Evolutionary conservation across 2,113 vertebrate species (phyloP).

Genomic region (Pteruthius melanotis): DNA sequence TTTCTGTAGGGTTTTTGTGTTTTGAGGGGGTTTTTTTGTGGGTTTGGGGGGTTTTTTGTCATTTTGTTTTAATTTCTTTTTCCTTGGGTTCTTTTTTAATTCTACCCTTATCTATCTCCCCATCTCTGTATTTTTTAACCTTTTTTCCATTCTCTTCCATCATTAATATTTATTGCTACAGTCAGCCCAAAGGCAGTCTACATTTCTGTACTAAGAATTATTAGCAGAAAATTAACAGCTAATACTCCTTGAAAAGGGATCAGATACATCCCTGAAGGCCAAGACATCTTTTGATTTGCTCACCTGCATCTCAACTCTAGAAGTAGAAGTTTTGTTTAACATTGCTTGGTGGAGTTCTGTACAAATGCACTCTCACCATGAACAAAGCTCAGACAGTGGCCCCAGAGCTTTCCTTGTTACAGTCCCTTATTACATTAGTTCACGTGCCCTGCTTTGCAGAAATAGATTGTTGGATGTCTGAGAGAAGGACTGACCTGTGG

Average conservation of each 20-base stretch:
- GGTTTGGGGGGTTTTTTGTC: not conserved
- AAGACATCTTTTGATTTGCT: not conserved
- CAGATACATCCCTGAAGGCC: not conserved
- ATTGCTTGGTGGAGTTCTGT: not conserved
- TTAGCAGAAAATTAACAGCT: not conserved
- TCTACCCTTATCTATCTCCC: not conserved
- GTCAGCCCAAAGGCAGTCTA: not conserved
- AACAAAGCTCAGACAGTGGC: not conserved
- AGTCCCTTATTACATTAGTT: not conserved
- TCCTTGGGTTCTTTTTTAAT: not conserved
- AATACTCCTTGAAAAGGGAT: not conserved
- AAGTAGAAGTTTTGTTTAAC: not conserved
- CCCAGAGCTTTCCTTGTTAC: not conserved
- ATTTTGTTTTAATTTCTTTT: not conserved
- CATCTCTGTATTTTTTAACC: not conserved
- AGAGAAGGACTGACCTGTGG: not conserved
- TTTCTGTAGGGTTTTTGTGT: not conserved
- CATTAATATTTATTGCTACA: not conserved
- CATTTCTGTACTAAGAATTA: not conserved
- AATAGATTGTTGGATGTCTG: not conserved
- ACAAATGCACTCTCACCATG: not conserved
- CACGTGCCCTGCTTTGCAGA: not conserved
- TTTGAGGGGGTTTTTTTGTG: not conserved
- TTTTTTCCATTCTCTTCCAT: not conserved
- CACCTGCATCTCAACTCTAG: not conserved